Conservation (phyloP, 2,888 invertebrate species). For the Macropis europaea region DNA sequence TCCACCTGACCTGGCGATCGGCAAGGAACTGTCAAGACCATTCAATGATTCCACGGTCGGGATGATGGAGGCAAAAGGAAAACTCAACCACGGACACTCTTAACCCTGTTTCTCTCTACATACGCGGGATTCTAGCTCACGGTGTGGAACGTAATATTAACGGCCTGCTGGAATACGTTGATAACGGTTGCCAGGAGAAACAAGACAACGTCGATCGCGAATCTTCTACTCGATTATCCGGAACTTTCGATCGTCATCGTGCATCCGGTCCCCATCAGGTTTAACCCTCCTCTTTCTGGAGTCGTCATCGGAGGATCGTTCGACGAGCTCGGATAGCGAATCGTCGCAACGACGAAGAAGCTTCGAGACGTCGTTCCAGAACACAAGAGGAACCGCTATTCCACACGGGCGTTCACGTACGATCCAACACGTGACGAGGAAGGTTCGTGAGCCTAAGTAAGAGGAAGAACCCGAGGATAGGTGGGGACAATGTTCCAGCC, state of each 20-base stretch:
- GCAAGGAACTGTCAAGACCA: no score
- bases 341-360: slow-evolving; percentile 17
- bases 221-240: slow-evolving; percentile 23
- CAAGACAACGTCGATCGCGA: neutral
- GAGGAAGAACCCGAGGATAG: slow-evolving; percentile 5
- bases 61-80: slow-evolving; percentile 31
- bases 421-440: slow-evolving; percentile 44
- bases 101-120: slow-evolving; percentile 45
- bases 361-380: slow-evolving; percentile 49
- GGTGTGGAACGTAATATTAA: slow-evolving; percentile 45
- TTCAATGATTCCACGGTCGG: no score
- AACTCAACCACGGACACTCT: slow-evolving; percentile 23
- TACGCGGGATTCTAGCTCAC: slow-evolving; percentile 46
- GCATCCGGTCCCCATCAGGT: neutral
- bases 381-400: slow-evolving; percentile 67
- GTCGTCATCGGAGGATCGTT: no score
- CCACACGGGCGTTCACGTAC: slow-evolving; percentile 57
- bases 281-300: no score
- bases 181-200: slow-evolving; percentile 33
- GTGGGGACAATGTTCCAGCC: slow-evolving; percentile 14
- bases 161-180: slow-evolving; percentile 24
- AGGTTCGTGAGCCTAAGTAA: slow-evolving; percentile 22
- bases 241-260: slow-evolving; percentile 40
- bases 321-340: no score
- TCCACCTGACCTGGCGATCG: no score